Evolutionary conservation across 1,140 invertebrate genomes (phyloP), one percentile per base, ranked within the genome.

Genomic region (Trachymyrmex septentrionalis): DNA sequence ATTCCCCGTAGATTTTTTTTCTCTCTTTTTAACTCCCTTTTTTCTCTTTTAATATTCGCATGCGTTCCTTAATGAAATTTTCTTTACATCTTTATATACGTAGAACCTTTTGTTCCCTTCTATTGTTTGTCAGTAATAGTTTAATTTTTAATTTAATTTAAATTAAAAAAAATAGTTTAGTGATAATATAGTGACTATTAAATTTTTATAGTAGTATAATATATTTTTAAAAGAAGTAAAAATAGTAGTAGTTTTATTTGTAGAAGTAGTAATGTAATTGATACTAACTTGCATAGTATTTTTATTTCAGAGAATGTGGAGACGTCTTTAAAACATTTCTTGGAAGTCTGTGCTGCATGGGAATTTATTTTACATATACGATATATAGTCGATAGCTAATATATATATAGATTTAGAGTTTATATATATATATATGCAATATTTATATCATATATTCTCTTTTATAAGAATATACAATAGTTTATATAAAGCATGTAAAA

Each of bases 141-240:
- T 67, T 14, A 38, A 21, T 67, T 67, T 44, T 38, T 67, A 67
- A 66, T 67, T 67, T 67, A 21, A 44, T 67, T 67, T 34, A 38
- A 38, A 9, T 38, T 38, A 1, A 9, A 38, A 44, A 10, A 64
- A 34, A 19, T 63, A 1, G 9, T 55, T 57, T 61, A 63, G 14
- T 63, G 5, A 2, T 63, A 6, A 6, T 16, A 30, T 14, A 63
- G 0, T 24, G 21, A n/a, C 19, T 7, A 55, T 55, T 6, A 44
- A 10, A 44, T 55, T 50, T 50, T 50, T 50, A 34, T 30, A 50
- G 16, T 57, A 57, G 19, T 57, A 57, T n/a, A 7, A 55, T 55
- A 55, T 57, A 21, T 34, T 64, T 30, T 34, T n/a, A 19, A 64
- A 19, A 44, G 38, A 1, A 44, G 0, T 30, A 30, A 5, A 7